Conservation (phyloP, 2,797 vertebrate species). For the Phrynocephalus guinanensis region DNA sequence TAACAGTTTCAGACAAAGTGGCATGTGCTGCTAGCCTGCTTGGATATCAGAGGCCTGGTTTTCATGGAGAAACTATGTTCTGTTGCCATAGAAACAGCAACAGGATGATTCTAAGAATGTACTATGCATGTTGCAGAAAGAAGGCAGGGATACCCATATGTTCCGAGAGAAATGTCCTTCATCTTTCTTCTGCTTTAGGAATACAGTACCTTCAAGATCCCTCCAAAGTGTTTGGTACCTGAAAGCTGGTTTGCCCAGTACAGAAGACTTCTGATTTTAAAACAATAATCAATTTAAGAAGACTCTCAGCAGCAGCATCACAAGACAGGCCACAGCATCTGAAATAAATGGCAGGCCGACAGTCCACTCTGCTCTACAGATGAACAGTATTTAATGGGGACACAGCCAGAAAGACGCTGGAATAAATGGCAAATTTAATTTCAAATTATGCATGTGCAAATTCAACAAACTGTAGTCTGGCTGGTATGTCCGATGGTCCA, state of each 20-base stretch:
- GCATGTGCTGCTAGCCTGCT: constrained; percentile 44
- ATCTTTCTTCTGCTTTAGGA: constrained; percentile 18
- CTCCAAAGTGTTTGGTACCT: constrained; percentile 23
- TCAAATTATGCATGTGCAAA: background rate
- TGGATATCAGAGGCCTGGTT: constrained; percentile 69
- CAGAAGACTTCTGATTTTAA: background rate
- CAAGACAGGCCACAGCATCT: background rate
- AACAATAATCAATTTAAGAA: background rate
- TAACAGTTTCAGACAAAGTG: constrained; percentile 59
- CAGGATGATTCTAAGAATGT: constrained; percentile 48
- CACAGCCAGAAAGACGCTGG: background rate
- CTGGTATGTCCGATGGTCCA: background rate
- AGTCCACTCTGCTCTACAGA: constrained; percentile 1
- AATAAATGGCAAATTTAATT: background rate
- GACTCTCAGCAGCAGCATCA: background rate
- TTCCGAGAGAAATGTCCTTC: constrained; percentile 38
- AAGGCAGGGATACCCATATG: constrained; percentile 1
- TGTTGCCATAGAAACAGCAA: constrained; percentile 73
- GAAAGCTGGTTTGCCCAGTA: constrained; percentile 7
- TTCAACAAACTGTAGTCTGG: background rate
- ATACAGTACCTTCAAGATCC: background rate
- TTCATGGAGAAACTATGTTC: constrained; percentile 61
- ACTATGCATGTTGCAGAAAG: constrained; percentile 32
- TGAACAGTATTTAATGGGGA: background rate
- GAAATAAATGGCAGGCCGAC: background rate